A percentile compares a stretch with the other conserved stretches of the same genome.
phyloP scores from a whole-genome alignment of 2,113 vertebrate genomes.

The Periophthalmus modestus region DNA sequence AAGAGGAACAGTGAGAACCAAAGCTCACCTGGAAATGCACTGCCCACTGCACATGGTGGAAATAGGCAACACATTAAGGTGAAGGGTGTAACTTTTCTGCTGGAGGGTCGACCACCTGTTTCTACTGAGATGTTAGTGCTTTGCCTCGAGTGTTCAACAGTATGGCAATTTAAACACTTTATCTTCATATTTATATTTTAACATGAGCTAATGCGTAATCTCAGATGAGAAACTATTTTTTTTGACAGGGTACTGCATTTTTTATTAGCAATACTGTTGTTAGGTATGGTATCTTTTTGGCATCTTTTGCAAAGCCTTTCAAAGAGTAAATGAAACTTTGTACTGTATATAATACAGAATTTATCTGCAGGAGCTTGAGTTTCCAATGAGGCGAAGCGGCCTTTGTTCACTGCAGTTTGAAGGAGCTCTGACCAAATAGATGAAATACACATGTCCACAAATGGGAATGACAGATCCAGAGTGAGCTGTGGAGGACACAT shows the following conservation, averaged over 20 bases:
- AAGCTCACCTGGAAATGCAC: not conserved
- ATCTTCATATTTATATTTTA: too few species aligned
- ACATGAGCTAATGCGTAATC: too few species aligned
- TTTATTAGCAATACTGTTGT: not conserved
- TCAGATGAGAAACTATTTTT: too few species aligned
- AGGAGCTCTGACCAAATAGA: not conserved
- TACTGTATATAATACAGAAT: not conserved
- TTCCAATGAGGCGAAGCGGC: not conserved
- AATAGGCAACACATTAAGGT: not conserved
- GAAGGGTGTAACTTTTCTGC: not conserved
- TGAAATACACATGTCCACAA: constrained; percentile 16
- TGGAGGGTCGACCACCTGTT: too few species aligned
- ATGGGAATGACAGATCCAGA: constrained; percentile 33
- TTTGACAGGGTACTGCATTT: too few species aligned
- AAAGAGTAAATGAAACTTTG: not conserved
- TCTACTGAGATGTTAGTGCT: not conserved
- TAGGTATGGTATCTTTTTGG: not conserved
- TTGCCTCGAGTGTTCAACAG: too few species aligned
- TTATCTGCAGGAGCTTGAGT: not conserved
- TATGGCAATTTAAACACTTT: too few species aligned
- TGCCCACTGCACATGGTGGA: not conserved
- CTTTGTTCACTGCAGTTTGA: constrained; percentile 13
- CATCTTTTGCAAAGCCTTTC: not conserved
- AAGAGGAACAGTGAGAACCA: constrained; percentile 39
- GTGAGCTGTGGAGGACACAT: constrained; percentile 10